Evolutionary conservation across 2,888 invertebrate species (phyloP).

Genomic region (Mimas tiliae): DNA sequence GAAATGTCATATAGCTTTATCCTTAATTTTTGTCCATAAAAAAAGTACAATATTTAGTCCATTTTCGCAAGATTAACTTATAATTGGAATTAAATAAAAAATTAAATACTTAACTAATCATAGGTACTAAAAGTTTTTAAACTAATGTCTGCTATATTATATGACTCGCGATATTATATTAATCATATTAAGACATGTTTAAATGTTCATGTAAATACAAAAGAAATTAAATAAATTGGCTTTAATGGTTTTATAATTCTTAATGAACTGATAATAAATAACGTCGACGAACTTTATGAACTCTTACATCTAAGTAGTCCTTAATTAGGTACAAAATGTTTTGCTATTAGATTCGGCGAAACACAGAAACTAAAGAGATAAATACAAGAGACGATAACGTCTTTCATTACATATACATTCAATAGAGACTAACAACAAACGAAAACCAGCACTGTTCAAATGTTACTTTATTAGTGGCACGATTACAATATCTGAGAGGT

Average conservation of each 20-base stretch:
- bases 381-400: conserved; percentile 64
- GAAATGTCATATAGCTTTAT: conserved; percentile 81
- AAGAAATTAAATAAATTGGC: conserved; percentile 83
- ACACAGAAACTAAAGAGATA: conserved; percentile 68
- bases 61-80: conserved; percentile 81
- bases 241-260: conserved; percentile 80
- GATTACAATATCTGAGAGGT: conserved; percentile 68
- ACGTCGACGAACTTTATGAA: conserved; percentile 82
- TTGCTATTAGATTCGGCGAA: conserved; percentile 74
- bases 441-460: conserved; percentile 69
- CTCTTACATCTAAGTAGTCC: conserved; percentile 75
- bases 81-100: conserved; percentile 80
- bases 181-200: conserved; percentile 77
- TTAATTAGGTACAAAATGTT: conserved; percentile 83
- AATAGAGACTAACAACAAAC: conserved; percentile 63
- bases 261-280: conserved; percentile 85
- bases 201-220: conserved; percentile 81
- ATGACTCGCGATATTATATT: conserved; percentile 80
- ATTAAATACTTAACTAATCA: conserved; percentile 84
- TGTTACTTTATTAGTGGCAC: conserved; percentile 68
- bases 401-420: conserved; percentile 55
- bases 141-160: conserved; percentile 82
- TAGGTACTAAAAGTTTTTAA: conserved; percentile 76
- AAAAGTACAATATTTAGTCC: conserved; percentile 71
- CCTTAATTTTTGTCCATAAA: conserved; percentile 78